A percentile compares a stretch with the other conserved stretches of the same genome.
These are phyloP conservation scores for Mastigias papua DNA, from an alignment of 30 jellyfish, hydroid and myxozoan genomes.

Conservation along the genomic window DNA sequence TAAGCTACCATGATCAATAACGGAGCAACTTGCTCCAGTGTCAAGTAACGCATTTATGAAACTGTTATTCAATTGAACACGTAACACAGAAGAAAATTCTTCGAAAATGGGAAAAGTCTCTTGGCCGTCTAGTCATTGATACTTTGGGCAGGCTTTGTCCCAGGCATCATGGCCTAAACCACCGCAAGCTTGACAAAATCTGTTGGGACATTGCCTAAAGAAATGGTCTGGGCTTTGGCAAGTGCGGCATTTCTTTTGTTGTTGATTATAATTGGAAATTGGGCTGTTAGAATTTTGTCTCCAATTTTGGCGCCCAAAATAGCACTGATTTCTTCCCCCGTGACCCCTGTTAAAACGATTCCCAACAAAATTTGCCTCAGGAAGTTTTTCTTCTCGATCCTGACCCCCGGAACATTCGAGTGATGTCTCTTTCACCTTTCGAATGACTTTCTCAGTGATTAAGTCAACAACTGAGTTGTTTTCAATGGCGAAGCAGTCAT, in stretches of 20 bases:
- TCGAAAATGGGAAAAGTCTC: constrained; percentile 11
- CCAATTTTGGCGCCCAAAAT: constrained; percentile 43
- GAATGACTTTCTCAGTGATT: constrained; percentile 37
- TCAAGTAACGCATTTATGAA: constrained; percentile 46
- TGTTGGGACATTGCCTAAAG: constrained; percentile 46
- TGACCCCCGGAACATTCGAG: constrained; percentile 27
- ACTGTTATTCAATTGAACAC: constrained; percentile 4
- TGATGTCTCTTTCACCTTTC: constrained; percentile 17
- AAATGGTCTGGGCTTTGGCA: constrained; percentile 75
- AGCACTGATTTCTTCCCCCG: constrained; percentile 32
- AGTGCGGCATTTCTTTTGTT: constrained; percentile 55
- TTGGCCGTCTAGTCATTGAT: constrained; percentile 55
- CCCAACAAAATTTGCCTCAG: constrained; percentile 47
- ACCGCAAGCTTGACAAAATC: constrained; percentile 76
- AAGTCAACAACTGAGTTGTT: constrained; percentile 2
- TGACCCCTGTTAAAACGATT: constrained; percentile 20
- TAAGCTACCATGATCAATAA: constrained; percentile 58
- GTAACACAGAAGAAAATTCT: constrained; percentile 51
- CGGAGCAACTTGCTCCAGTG: constrained; percentile 69
- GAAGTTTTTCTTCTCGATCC: constrained; percentile 28
- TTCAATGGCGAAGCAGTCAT: constrained; percentile 8
- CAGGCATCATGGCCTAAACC: constrained; percentile 66
- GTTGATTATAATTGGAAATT: constrained; percentile 15
- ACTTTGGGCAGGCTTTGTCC: constrained; percentile 67
- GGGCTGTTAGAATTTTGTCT: constrained; percentile 17